Conservation (phyloP, 1,140 invertebrate species). For the Pseudomyrmex sp. region DNA sequence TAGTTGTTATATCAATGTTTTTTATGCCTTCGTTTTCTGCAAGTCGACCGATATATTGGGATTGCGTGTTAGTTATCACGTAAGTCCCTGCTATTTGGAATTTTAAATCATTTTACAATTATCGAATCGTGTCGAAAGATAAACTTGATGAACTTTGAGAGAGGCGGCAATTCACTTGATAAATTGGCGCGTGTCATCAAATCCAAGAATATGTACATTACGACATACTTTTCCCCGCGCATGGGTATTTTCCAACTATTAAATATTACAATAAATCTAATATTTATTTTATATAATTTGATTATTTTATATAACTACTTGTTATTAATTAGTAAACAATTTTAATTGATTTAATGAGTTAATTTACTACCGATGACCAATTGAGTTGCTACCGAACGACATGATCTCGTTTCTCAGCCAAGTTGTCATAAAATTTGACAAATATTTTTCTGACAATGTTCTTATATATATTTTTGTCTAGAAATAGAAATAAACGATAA, state of each 20-base stretch:
- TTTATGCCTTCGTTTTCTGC: no score
- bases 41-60: background rate
- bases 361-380: background rate
- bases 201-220: background rate
- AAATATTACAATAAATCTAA: no score
- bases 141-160: constrained; percentile 39
- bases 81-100: constrained; percentile 34
- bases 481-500: no score
- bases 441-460: no score
- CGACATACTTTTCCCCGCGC: background rate
- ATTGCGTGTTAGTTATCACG: background rate
- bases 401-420: background rate
- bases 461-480: no score
- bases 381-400: background rate
- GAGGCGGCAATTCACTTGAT: background rate
- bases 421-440: background rate
- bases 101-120: background rate
- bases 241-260: background rate
- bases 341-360: background rate
- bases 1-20: no score
- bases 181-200: constrained; percentile 43
- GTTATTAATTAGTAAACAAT: no score
- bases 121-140: constrained; percentile 8
- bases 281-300: no score
- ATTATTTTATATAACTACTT: no score